Base-by-base conservation (phyloP, 1,140 invertebrate species). In the Nebria ingens region DNA sequence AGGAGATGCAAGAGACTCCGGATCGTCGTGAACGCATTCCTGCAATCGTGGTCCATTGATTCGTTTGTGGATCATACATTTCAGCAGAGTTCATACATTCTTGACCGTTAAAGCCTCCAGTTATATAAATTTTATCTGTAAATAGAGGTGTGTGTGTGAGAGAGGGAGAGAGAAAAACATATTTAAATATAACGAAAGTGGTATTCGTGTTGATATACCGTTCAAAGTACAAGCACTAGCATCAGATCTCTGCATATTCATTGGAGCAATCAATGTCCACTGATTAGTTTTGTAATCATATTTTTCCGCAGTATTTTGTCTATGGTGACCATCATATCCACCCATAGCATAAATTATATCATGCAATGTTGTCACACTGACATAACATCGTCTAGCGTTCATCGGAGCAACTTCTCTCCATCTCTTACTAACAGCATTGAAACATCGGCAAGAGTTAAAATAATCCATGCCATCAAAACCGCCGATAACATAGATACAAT, bases 61-160 rank as follows among this genome's bases (percentile, higher is more conserved):
- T 89, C 0, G 77, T 79, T 11, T 80, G 76, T 0, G 91, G 89
- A 70, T 92, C 85, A 68, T 91, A 97, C 49, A 83, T 80, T 70
- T 96, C 93, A 0, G 83, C 89, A 1, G 87, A 84, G 66, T 85
- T 86, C 71, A 95, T 76, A 64, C 88, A 93, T 62, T 93, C 88
- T 54, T 84, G 82, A 0, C 93, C 92, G 69, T 95, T 92, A 68
- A 95, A 96, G 0, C 93, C 93, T 1, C 89, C 89, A 1, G 82
- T 83, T 29, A 91, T 86, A 66, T 88, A 91, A 53, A 91, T 86
- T 63, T 86, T 87, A 53, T 78, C 84, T 86, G 56, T 52, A 60
- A 72, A 52, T 0, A 59, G n/a, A n/a, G n/a, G n/a, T n/a, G n/a
- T n/a, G n/a, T n/a, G n/a, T n/a, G n/a, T n/a, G n/a, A n/a, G n/a